phyloP scores from a whole-genome alignment of 2,888 invertebrate species.

The Macrosiphum euphorbiae region DNA sequence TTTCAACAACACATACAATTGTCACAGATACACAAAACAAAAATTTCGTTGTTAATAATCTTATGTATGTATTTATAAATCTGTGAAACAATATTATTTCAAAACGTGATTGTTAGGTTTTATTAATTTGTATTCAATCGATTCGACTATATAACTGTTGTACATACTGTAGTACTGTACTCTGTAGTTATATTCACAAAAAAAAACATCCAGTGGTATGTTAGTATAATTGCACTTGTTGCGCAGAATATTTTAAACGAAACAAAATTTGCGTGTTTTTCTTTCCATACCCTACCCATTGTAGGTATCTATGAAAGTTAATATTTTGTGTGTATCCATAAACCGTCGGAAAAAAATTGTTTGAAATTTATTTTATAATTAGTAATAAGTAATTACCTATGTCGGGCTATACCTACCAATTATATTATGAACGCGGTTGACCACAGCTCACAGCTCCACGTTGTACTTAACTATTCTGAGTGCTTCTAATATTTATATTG shows the following conservation, averaged over 20 bases:
- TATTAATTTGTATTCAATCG: neutral
- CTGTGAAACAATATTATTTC: neutral
- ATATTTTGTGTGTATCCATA: neutral
- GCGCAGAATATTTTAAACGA: neutral
- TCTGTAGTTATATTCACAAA: neutral
- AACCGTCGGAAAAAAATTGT: neutral
- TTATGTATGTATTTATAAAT: neutral
- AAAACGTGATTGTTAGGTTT: neutral
- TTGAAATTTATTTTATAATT: neutral
- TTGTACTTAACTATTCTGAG: neutral
- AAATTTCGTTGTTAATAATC: neutral
- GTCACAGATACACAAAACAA: neutral
- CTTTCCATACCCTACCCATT: neutral
- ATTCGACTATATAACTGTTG: neutral
- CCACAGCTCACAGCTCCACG: neutral
- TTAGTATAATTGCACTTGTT: neutral
- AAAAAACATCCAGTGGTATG: neutral
- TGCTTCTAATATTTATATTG: neutral
- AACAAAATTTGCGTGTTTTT: neutral
- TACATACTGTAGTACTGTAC: neutral
- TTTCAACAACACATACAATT: neutral
- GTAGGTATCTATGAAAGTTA: neutral
- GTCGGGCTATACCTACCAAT: too few relatives aligned
- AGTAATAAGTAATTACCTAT: neutral
- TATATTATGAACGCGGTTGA: neutral